phyloP scores from a whole-genome alignment of 1,140 invertebrate genomes.

The Drosophila insularis region DNA sequence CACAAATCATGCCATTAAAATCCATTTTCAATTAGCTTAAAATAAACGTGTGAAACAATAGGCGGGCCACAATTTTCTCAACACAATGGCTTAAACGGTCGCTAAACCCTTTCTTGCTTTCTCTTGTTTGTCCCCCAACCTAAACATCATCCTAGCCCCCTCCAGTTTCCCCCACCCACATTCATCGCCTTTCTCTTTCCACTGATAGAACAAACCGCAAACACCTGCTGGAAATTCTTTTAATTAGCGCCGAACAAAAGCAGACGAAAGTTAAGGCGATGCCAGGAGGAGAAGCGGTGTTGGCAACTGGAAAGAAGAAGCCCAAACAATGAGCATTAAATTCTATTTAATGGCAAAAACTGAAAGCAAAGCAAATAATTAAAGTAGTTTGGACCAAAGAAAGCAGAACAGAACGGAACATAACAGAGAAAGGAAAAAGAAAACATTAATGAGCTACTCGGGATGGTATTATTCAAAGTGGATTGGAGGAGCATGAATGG shows the following conservation, averaged over 20 bases:
- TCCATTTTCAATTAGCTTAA: constrained; percentile 63
- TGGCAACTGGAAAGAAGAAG: constrained; percentile 27
- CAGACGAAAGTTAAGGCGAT: constrained; percentile 32
- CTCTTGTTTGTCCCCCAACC: too few relatives aligned
- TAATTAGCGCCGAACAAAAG: constrained; percentile 75
- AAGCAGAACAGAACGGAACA: constrained; percentile 24
- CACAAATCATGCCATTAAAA: constrained; percentile 49
- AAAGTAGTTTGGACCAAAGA: constrained; percentile 66
- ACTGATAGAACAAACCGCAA: constrained; percentile 51
- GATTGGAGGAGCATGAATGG: not conserved
- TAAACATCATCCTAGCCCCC: not conserved
- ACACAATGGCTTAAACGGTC: constrained; percentile 19
- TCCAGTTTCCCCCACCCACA: not conserved
- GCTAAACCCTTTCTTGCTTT: constrained; percentile 21
- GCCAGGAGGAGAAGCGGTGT: constrained; percentile 21
- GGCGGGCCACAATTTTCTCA: not conserved
- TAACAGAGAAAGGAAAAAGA: constrained; percentile 35
- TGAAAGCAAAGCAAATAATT: constrained; percentile 76
- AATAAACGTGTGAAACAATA: constrained; percentile 40
- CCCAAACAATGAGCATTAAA: constrained; percentile 74
- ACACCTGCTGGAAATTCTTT: constrained; percentile 77
- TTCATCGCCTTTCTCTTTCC: not conserved
- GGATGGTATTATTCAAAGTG: constrained; percentile 54
- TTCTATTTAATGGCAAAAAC: constrained; percentile 73
- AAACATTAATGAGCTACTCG: constrained; percentile 52